Conservation (phyloP, 2,113 vertebrate genomes). For the Tamias sibiricus region DNA sequence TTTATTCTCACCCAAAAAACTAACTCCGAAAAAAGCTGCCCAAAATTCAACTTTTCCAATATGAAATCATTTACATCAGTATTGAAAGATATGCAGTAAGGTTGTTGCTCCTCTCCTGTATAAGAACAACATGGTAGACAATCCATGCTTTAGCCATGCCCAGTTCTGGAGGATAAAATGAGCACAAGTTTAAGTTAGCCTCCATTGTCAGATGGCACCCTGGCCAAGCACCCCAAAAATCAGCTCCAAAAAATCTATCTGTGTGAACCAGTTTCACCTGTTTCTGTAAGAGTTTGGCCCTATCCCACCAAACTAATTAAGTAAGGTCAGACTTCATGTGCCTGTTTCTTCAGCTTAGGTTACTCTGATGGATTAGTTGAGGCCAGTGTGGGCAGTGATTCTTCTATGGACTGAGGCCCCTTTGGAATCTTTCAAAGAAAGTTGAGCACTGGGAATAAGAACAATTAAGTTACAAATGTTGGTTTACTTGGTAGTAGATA, state of each 20-base stretch:
- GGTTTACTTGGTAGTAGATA: neutral
- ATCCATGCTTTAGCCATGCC: neutral
- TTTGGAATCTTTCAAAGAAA: slow-evolving; percentile 5
- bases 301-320: slow-evolving; percentile 14
- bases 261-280: neutral
- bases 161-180: neutral
- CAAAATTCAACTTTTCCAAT: neutral
- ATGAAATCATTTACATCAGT: neutral
- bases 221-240: neutral
- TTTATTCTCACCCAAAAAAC: neutral
- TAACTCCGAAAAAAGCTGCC: neutral
- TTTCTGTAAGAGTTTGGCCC: neutral
- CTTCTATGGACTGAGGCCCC: neutral
- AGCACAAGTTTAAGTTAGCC: neutral
- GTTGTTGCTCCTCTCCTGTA: neutral
- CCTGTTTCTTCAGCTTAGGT: neutral
- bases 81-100: neutral
- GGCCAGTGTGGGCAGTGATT: neutral
- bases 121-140: neutral
- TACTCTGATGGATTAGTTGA: neutral
- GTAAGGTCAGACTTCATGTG: neutral
- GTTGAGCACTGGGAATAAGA: neutral
- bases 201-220: neutral
- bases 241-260: neutral
- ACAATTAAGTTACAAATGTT: neutral